Percentiles rank a stretch among this genome's conserved stretches.
Conservation (phyloP, 2,113 vertebrate species). For the Ictalurus furcatus region DNA sequence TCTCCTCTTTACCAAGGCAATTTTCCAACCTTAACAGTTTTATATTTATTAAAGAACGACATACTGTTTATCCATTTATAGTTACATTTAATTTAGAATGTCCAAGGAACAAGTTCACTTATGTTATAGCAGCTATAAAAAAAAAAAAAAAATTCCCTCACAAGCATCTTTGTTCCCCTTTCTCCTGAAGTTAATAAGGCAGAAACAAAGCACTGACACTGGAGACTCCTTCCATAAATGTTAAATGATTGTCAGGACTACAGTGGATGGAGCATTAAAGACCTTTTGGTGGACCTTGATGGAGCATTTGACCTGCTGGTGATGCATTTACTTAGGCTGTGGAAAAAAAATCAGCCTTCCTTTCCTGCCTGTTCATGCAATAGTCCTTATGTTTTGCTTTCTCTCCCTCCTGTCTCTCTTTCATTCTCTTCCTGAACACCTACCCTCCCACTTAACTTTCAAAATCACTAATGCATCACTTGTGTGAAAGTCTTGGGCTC, state of each 20-base stretch:
- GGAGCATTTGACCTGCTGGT: background rate
- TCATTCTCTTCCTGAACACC: background rate
- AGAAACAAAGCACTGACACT: background rate
- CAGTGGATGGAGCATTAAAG: background rate
- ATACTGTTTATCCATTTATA: background rate
- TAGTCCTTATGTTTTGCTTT: background rate
- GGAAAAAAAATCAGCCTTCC: background rate
- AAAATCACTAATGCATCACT: constrained; percentile 23
- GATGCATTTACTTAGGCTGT: background rate
- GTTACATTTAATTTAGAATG: background rate
- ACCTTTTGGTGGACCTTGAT: background rate
- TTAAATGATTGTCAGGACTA: background rate
- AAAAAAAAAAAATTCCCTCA: background rate
- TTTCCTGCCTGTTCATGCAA: background rate
- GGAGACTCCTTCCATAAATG: background rate
- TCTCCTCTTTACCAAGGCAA: background rate
- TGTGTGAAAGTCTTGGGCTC: constrained; percentile 18
- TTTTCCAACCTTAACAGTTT: too few relatives aligned
- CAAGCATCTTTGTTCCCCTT: background rate
- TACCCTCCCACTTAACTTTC: background rate
- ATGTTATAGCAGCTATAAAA: background rate
- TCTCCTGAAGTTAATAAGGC: background rate
- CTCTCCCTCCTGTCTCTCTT: background rate
- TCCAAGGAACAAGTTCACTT: background rate
- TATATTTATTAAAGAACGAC: background rate